These are phyloP conservation scores for Zygothrica quintamaculata DNA, from an alignment of 2,888 invertebrate species.

Conservation along the genomic window DNA sequence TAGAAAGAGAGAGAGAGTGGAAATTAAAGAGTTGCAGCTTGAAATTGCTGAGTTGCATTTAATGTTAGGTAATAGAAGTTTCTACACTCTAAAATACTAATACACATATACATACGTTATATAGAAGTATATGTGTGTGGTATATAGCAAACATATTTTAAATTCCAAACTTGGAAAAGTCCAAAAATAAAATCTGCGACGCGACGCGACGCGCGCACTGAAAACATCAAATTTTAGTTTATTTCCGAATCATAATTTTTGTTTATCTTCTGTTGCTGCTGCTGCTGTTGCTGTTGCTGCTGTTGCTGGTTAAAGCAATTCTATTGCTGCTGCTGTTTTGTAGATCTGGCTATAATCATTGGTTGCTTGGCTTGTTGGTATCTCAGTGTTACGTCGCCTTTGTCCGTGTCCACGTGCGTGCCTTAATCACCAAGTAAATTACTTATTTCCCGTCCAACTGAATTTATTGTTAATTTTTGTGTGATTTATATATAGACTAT, in stretches of 20 bases:
- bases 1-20: too few relatives aligned
- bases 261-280: slow-evolving; percentile 62
- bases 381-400: slow-evolving; percentile 53
- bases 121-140: neutral
- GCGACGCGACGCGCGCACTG: slow-evolving; percentile 54
- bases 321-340: slow-evolving; percentile 16
- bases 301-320: slow-evolving; percentile 7
- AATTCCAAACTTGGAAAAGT: slow-evolving; percentile 41
- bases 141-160: slow-evolving; percentile 23
- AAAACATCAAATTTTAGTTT: slow-evolving; percentile 70
- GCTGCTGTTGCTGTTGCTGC: slow-evolving; percentile 30
- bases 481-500: neutral
- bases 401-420: slow-evolving; percentile 46
- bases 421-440: slow-evolving; percentile 17
- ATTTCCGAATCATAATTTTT: slow-evolving; percentile 77
- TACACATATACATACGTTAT: neutral
- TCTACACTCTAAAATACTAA: neutral
- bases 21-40: slow-evolving; percentile 8
- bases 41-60: slow-evolving; percentile 1
- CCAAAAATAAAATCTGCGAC: slow-evolving; percentile 49
- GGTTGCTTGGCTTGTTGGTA: slow-evolving; percentile 14
- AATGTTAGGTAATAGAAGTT: neutral
- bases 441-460: slow-evolving; percentile 37
- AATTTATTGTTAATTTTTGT: slow-evolving; percentile 17
- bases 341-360: slow-evolving; percentile 31